Base-by-base conservation (phyloP, 2,888 invertebrate species). In the Mesochorus sp. region DNA sequence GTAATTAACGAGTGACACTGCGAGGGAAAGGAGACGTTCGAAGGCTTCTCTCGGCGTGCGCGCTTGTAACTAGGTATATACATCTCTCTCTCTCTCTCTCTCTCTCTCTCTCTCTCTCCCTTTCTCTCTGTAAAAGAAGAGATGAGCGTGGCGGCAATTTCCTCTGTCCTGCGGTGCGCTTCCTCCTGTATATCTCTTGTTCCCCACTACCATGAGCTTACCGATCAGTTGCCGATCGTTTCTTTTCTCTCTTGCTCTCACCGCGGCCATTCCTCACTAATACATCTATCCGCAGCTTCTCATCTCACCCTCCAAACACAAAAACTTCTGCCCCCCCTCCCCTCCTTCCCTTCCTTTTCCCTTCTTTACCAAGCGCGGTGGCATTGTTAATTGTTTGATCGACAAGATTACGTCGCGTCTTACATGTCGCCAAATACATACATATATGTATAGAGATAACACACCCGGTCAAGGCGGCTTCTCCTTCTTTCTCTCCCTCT, bases 371-470 rank as follows among this genome's bases (percentile, higher is more conserved):
- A 64, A 73, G 72, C 85, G 76, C 85, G 79, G 77, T 80, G 88
- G 89, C 87, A 90, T 90, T 90, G 89, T 90, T 90, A 91, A 91
- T 90, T 89, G 90, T 90, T 90, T 90, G 90, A 90, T 90, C 89
- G 88, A 90, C 90, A 90, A 91, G 90, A 90, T 91, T 89, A 90
- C 88, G 86, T 85, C 86, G 86, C 89, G 87, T 90, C 88, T 86
- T 88, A 90, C 90, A 90, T 90, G 88, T 87, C 85, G 87, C 85
- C 85, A 84, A 82, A 87, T 87, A 85, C 61, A 14, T 26, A 61
- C 44, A 14, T 59, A 73, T 28, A 59, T 39, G 3, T 53, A 66
- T 59, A 72, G 61, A 39, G 53, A 72, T 72, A 12, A 51, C 28
- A 70, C 62, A 57, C 21, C 47, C 44, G 39, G n/a, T n/a, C n/a